These are phyloP conservation scores for Acronicta alni DNA, from an alignment of 2,888 invertebrate genomes.

Conservation along the genomic window DNA sequence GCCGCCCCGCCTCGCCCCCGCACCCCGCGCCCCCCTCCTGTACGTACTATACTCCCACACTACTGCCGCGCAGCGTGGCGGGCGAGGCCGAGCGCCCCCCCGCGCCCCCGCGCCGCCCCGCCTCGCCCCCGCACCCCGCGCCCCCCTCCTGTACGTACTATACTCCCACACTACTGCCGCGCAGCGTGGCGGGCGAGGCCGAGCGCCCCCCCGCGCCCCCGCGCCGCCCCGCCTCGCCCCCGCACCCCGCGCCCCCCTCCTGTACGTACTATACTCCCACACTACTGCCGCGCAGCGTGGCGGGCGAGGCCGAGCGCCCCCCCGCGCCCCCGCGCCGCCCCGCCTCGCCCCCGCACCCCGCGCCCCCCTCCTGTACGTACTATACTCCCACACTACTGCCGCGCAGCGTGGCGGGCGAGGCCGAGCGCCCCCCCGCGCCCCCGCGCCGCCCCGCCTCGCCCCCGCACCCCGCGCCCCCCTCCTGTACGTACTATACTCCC, in stretches of 20 bases:
- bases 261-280: background rate
- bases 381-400: too few species aligned
- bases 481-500: constrained; percentile 10
- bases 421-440: constrained; percentile 67
- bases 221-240: background rate
- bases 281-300: too few species aligned
- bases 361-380: background rate
- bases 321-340: constrained; percentile 65
- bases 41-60: constrained; percentile 1
- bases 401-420: background rate
- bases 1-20: constrained; percentile 44
- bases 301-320: constrained; percentile 60
- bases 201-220: background rate
- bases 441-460: constrained; percentile 59
- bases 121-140: constrained; percentile 4
- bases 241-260: background rate
- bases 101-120: constrained; percentile 1
- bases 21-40: constrained; percentile 14
- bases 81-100: background rate
- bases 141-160: constrained; percentile 10
- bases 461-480: constrained; percentile 16
- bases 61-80: too few species aligned
- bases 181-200: background rate
- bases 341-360: constrained; percentile 19
- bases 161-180: too few species aligned